phyloP scores from a whole-genome alignment of 2,888 invertebrate genomes.

The Drosophila dives region DNA sequence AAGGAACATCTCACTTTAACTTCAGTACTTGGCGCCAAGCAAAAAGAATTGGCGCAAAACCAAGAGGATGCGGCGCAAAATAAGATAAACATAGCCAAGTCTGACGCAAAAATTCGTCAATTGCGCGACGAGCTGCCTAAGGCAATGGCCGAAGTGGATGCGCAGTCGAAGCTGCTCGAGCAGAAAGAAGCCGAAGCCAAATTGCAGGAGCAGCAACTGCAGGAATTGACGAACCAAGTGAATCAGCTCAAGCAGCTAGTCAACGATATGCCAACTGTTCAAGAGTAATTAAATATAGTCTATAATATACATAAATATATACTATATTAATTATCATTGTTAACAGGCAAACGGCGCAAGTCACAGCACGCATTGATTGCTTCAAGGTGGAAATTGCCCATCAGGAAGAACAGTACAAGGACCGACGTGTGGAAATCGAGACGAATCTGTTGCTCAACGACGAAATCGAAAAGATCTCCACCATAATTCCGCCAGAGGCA shows the following conservation, averaged over 20 bases:
- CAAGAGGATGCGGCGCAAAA: conserved; percentile 45
- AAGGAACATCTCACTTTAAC: conserved; percentile 54
- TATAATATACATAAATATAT: neutral
- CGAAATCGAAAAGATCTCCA: conserved; percentile 50
- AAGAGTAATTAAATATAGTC: conserved; percentile 41
- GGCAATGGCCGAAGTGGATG: conserved; percentile 37
- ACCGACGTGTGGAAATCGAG: conserved; percentile 52
- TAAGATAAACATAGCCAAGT: conserved; percentile 36
- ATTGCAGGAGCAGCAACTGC: conserved; percentile 25
- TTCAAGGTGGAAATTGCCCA: conserved; percentile 49
- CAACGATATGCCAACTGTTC: conserved; percentile 60
- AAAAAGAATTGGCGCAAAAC: conserved; percentile 54
- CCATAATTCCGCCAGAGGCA: conserved; percentile 47
- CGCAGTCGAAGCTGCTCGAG: conserved; percentile 40
- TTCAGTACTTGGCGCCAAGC: conserved; percentile 47
- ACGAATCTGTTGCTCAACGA: conserved; percentile 34
- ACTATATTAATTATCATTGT: neutral
- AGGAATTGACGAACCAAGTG: conserved; percentile 49
- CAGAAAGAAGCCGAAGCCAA: conserved; percentile 50
- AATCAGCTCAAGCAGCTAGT: conserved; percentile 56
- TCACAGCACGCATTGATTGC: conserved; percentile 25
- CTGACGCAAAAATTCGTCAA: conserved; percentile 47
- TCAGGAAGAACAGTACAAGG: conserved; percentile 47
- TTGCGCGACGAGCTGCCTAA: conserved; percentile 34
- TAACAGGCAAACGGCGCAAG: conserved; percentile 43